Base-by-base conservation (phyloP, 2,888 invertebrate genomes). In the Opisthograptis luteolata region DNA sequence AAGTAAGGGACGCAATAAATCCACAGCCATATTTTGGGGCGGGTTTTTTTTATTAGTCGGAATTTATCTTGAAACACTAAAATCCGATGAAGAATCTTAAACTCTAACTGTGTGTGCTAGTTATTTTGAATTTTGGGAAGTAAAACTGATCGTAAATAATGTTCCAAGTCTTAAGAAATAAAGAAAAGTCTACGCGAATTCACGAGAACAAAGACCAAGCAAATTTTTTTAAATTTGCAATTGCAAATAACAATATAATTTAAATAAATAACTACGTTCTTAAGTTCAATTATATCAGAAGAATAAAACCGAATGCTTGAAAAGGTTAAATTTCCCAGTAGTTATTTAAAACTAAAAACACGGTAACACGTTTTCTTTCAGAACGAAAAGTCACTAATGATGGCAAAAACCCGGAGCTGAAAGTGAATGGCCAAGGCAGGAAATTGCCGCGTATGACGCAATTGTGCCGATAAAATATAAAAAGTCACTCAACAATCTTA, bases 361-460 rank as follows among this genome's bases (percentile, higher is more conserved):
- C 13, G 32, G 27, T 32, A 32, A 39, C 32, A 39, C 49, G 9
- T 48, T 44, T 42, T 8, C n/a, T 36, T 39, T 28, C 39, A 28
- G 3, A 13, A 3, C 7, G 31, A 36, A 34, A 32, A 22, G 40
- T 36, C 30, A 10, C 44, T 45, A 47, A 52, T 42, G 41, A 41
- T 22, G 37, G 37, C 27, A 46, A 41, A 30, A 51, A 46, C n/a
- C 28, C 39, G 14, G 34, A 47, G 31, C 40, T 49, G 15, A 43
- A 49, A 35, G 39, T 46, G 49, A 46, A 47, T 20, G 43, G 34
- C 37, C 37, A 24, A 27, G 31, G 40, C 45, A 54, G 42, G 46
- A 59, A 56, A 51, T 53, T 59, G 37, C 54, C 36, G 41, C 35
- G 39, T 42, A 50, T 41, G 20, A 15, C 47, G 40, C 25, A 49